Evolutionary conservation across 2,888 invertebrate species (phyloP).

Genomic region (Mycalesis mineus): DNA sequence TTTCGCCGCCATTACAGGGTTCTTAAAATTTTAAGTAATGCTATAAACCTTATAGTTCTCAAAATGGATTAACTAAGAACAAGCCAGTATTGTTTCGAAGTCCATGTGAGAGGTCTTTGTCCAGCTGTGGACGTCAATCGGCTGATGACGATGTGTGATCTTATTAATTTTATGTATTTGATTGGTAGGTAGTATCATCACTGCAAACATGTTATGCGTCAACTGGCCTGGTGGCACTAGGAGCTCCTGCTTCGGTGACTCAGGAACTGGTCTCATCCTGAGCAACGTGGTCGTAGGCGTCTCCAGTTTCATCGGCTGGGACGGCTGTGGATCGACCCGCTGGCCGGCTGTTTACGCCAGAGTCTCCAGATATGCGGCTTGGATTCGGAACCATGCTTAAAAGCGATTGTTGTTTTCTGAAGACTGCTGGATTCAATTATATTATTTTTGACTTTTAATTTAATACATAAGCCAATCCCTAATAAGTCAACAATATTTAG

Average conservation of each 20-base stretch:
- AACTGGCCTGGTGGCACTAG: not conserved
- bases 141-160: not conserved
- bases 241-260: not conserved
- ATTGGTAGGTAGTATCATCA: not conserved
- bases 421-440: too few relatives aligned
- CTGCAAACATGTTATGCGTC: not conserved
- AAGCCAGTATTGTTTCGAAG: too few relatives aligned
- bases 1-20: too few relatives aligned
- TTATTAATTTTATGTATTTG: not conserved
- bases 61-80: too few relatives aligned
- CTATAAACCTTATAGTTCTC: too few relatives aligned
- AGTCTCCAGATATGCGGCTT: not conserved
- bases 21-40: too few relatives aligned
- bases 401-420: too few relatives aligned
- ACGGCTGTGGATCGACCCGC: not conserved
- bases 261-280: not conserved
- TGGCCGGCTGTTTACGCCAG: not conserved
- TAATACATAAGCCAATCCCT: too few relatives aligned
- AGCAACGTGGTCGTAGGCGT: not conserved
- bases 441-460: too few relatives aligned
- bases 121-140: not conserved
- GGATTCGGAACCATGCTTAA: not conserved
- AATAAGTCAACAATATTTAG: too few relatives aligned
- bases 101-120: too few relatives aligned
- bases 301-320: not conserved